Conservation (phyloP, 2,888 invertebrate genomes). For the Rhamnusium bicolor region DNA sequence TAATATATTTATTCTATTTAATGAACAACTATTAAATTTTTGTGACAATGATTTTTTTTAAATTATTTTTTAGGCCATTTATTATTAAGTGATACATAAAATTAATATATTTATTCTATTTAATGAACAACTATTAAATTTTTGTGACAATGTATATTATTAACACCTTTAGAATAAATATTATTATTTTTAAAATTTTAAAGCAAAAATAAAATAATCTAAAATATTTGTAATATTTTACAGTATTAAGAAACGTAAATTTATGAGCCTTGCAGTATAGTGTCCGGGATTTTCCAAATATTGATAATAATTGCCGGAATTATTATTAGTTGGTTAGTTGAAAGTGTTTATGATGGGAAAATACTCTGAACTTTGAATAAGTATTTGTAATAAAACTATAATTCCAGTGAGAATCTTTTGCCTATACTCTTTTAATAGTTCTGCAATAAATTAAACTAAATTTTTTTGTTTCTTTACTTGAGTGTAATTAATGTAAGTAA, state of each 20-base stretch:
- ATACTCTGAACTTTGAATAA: neutral
- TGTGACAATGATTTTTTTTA: neutral
- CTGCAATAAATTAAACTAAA: neutral
- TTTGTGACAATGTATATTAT: neutral
- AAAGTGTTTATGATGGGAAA: neutral
- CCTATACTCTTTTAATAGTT: neutral
- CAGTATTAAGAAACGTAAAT: neutral
- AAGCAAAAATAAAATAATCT: neutral
- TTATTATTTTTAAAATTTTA: neutral
- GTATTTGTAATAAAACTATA: neutral
- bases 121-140: neutral
- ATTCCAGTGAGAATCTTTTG: too few species aligned
- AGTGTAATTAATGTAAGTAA: neutral
- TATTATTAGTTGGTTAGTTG: neutral
- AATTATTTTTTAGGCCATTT: neutral
- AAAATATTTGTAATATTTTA: neutral
- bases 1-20: neutral
- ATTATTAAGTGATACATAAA: neutral
- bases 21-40: neutral
- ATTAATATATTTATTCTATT: neutral
- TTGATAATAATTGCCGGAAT: neutral
- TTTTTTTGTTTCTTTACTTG: neutral
- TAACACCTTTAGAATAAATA: neutral
- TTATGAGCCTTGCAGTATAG: neutral
- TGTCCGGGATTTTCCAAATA: conserved; percentile 1